Percentiles rank a stretch among this genome's conserved stretches.
These are phyloP conservation scores for Rana temporaria DNA, from an alignment of 2,113 vertebrate species.

Conservation along the genomic window DNA sequence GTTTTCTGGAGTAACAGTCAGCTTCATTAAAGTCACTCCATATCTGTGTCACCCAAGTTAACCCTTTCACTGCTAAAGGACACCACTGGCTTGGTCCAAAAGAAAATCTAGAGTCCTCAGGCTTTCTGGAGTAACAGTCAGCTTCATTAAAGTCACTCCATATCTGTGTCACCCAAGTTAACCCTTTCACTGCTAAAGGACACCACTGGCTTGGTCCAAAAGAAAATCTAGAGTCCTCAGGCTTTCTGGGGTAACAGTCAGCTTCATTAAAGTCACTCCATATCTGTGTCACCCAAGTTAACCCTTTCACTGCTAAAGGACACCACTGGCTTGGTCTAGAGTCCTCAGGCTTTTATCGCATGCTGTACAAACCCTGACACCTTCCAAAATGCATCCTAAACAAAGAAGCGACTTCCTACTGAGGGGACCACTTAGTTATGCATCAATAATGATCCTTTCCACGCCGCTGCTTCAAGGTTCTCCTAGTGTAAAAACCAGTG, in stretches of 20 bases:
- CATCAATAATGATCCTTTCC: not conserved
- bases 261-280: constrained; percentile 52
- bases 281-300: constrained; percentile 50
- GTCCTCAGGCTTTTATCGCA: not conserved
- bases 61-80: constrained; percentile 6
- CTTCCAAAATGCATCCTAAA: not conserved
- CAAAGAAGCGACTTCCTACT: not conserved
- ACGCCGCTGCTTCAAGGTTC: not conserved
- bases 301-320: constrained; percentile 6
- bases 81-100: not conserved
- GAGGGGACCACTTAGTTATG: not conserved
- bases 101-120: constrained; percentile 11
- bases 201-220: not conserved
- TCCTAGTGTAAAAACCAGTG: constrained; percentile 16
- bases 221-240: constrained; percentile 11
- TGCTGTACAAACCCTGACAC: not conserved
- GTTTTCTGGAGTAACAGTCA: constrained; percentile 39
- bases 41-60: constrained; percentile 50
- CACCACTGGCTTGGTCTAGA: not conserved
- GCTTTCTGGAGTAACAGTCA: constrained; percentile 40
- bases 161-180: constrained; percentile 50
- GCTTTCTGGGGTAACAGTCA: constrained; percentile 39
- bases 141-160: constrained; percentile 52
- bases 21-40: constrained; percentile 52
- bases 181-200: constrained; percentile 6